Conservation (phyloP, 30 jellyfish, hydroid and myxozoan genomes). For the Phacellophora camtschatica region DNA sequence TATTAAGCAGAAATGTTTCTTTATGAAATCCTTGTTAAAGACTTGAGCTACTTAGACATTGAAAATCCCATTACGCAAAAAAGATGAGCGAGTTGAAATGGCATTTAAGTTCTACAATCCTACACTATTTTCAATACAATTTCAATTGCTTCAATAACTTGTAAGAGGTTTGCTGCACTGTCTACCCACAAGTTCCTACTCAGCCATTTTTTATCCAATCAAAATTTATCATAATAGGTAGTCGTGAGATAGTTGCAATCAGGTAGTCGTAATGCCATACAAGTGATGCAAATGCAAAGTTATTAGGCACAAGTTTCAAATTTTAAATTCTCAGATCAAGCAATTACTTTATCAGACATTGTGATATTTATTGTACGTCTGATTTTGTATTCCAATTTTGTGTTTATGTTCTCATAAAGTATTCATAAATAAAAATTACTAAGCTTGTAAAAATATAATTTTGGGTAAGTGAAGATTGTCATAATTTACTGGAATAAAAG, state of each 20-base stretch:
- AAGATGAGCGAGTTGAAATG: conserved; percentile 45
- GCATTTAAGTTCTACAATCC: conserved; percentile 44
- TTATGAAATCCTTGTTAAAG: conserved; percentile 49
- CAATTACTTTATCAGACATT: too few species aligned
- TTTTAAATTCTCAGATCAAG: too few species aligned
- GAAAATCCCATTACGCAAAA: conserved; percentile 26
- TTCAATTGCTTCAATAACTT: not conserved
- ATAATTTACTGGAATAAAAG: too few species aligned
- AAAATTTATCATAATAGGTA: not conserved
- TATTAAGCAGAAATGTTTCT: conserved; percentile 12
- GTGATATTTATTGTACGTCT: too few species aligned
- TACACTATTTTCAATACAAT: conserved; percentile 12
- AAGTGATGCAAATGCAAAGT: too few species aligned
- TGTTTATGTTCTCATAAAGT: too few species aligned
- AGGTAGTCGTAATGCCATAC: not conserved
- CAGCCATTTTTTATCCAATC: conserved; percentile 53
- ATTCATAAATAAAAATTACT: too few species aligned
- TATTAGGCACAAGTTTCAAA: too few species aligned
- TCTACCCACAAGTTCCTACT: conserved; percentile 69
- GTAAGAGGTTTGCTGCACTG: conserved; percentile 14
- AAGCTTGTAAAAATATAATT: too few species aligned
- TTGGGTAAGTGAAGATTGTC: too few species aligned
- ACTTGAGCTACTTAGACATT: not conserved
- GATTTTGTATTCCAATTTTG: too few species aligned
- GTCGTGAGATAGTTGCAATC: not conserved